Percentiles rank a stretch among this genome's conserved stretches.
phyloP scores from a whole-genome alignment of 2,888 invertebrate genomes.

The Therioaphis trifolii region DNA sequence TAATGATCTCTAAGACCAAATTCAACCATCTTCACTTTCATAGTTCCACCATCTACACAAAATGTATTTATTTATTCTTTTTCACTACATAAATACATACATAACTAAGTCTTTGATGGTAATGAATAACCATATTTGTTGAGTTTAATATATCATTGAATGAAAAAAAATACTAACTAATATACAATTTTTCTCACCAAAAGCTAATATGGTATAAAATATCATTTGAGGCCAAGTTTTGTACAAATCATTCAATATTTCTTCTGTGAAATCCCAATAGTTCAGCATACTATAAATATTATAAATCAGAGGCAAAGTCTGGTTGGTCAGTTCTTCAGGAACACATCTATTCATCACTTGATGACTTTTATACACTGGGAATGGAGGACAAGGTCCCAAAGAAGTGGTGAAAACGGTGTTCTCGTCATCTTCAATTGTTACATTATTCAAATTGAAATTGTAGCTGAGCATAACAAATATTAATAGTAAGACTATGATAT shows the following conservation, averaged over 20 bases:
- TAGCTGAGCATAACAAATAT: constrained; percentile 46
- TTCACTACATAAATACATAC: too few species aligned
- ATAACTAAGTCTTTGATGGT: too few species aligned
- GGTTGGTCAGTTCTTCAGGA: constrained; percentile 78
- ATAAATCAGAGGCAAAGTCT: constrained; percentile 74
- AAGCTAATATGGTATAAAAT: constrained; percentile 81
- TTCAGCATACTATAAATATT: constrained; percentile 86
- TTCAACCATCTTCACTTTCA: too few species aligned
- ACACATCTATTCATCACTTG: constrained; percentile 89
- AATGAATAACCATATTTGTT: too few species aligned
- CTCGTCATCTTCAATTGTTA: not conserved
- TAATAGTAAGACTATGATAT: not conserved
- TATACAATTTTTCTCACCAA: constrained; percentile 78
- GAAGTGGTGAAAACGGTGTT: constrained; percentile 68
- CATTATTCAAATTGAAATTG: constrained; percentile 59
- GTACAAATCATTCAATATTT: constrained; percentile 88
- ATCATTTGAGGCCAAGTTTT: constrained; percentile 89
- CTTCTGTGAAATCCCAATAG: constrained; percentile 88
- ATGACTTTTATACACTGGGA: constrained; percentile 82
- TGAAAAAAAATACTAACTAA: too few species aligned
- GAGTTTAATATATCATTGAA: too few species aligned
- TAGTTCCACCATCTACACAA: too few species aligned
- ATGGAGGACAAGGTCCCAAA: constrained; percentile 81
- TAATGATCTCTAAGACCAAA: too few species aligned
- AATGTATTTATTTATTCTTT: too few species aligned